Percentiles rank a stretch among this genome's conserved stretches.
phyloP scores from a whole-genome alignment of 2,888 invertebrate species.

The Busseola fusca region DNA sequence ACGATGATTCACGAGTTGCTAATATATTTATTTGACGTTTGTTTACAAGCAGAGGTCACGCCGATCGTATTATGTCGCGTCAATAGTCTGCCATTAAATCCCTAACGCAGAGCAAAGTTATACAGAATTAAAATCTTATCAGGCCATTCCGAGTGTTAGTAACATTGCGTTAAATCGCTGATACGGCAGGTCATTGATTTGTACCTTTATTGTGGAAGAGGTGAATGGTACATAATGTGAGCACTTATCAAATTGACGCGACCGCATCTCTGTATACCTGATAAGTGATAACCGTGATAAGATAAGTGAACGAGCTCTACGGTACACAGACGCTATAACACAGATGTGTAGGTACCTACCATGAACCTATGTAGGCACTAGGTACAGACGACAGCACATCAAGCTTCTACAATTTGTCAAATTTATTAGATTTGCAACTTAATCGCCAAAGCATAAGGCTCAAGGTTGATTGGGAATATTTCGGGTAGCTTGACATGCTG shows the following conservation, averaged over 20 bases:
- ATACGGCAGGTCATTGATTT: slow-evolving; percentile 54
- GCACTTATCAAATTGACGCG: slow-evolving; percentile 53
- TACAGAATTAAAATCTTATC: slow-evolving; percentile 29
- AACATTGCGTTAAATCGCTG: slow-evolving; percentile 16
- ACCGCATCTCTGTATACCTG: slow-evolving; percentile 54
- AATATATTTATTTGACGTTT: slow-evolving; percentile 55
- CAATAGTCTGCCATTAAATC: slow-evolving; percentile 21
- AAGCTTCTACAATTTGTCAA: too few relatives aligned
- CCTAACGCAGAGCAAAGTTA: background rate
- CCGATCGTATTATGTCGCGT: slow-evolving; percentile 28
- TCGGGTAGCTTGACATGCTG: too few relatives aligned
- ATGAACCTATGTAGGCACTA: too few relatives aligned
- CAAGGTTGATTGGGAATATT: too few relatives aligned
- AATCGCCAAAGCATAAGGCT: too few relatives aligned
- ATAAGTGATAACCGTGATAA: slow-evolving; percentile 62
- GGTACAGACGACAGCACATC: too few relatives aligned
- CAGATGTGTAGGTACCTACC: slow-evolving; percentile 12
- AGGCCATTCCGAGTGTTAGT: slow-evolving; percentile 17
- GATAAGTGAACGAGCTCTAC: slow-evolving; percentile 54
- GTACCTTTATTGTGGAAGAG: slow-evolving; percentile 43
- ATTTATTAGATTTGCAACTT: too few relatives aligned
- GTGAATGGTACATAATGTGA: slow-evolving; percentile 50
- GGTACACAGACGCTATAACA: slow-evolving; percentile 45
- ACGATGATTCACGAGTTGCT: slow-evolving; percentile 60
- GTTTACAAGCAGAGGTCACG: slow-evolving; percentile 60